These are phyloP conservation scores for Emmelina monodactyla DNA, from an alignment of 2,888 invertebrate genomes.

Conservation along the genomic window DNA sequence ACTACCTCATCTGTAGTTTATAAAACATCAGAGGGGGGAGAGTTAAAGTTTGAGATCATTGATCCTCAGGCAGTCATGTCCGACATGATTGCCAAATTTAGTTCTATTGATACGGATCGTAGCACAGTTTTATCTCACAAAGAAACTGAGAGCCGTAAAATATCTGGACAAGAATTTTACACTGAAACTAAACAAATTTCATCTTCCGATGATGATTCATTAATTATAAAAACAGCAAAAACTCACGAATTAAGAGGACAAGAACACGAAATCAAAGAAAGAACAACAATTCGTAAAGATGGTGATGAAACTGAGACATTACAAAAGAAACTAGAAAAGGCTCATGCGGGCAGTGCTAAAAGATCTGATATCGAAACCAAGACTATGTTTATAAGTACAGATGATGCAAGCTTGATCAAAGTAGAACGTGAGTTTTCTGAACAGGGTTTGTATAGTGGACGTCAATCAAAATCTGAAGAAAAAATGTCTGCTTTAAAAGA, in stretches of 20 bases:
- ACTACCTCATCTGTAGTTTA: conserved; percentile 53
- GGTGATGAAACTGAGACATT: conserved; percentile 59
- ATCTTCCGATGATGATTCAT: conserved; percentile 56
- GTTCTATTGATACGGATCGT: conserved; percentile 35
- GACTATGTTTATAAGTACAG: conserved; percentile 46
- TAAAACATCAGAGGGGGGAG: conserved; percentile 39
- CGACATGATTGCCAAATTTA: conserved; percentile 49
- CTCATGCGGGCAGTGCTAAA: conserved; percentile 58
- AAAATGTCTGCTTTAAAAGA: conserved; percentile 59
- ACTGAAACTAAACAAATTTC: conserved; percentile 56
- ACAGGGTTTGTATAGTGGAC: conserved; percentile 52
- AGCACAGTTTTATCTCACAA: conserved; percentile 58
- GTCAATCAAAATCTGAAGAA: conserved; percentile 55
- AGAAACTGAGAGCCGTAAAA: conserved; percentile 56
- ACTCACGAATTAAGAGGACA: conserved; percentile 53
- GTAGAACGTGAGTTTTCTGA: conserved; percentile 51
- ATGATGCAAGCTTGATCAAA: conserved; percentile 47
- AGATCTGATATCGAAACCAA: conserved; percentile 55
- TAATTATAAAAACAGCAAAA: conserved; percentile 54
- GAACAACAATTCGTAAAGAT: conserved; percentile 47
- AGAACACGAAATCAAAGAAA: conserved; percentile 58
- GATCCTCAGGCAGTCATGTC: conserved; percentile 49
- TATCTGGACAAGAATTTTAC: conserved; percentile 57
- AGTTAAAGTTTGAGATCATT: conserved; percentile 45
- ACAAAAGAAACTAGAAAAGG: conserved; percentile 59